Evolutionary conservation across 2,888 invertebrate genomes (phyloP), one percentile per base, ranked within the genome.

Genomic region (Therioaphis trifolii): DNA sequence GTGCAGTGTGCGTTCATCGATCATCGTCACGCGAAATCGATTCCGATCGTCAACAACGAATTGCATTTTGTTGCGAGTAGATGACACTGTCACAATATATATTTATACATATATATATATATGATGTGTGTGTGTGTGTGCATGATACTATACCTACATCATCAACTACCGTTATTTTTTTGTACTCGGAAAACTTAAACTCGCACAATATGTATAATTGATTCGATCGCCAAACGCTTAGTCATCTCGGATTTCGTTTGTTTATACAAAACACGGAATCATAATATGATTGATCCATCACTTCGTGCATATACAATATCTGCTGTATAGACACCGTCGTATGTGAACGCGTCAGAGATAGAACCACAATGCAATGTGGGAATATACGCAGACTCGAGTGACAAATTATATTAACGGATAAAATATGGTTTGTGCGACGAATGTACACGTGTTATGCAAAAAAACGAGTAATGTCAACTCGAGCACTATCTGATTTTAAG

Each of bases 1-100:
- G 24, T 12, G 24, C 29, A n/a, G 12, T 15, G 52, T 18, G 27
- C 43, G 5, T 35, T 61, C 63, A 82, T 82, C 82, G 66, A 82
- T 82, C 82, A 82, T 82, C 72, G 82, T 82, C 82, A 78, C 24
- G 15, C 24, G 15, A 18, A 46, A 71, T 21, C 58, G 80, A 24
- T 61, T 58, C 15, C 72, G 71, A 71, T 58, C 55, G 55, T 58
- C 52, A n/a, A 11, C 52, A n/a, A 52, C 35, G 15, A 24, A 40
- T 21, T 2, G 24, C 49, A 21, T 1, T 24, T 58, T 35, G 21
- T 24, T 21, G 21, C 35, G n/a, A 11, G 12, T n/a, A 11, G 71
- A 69, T 46, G 63, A 27, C 68, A n/a, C 27, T 79, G 79, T 71
- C 55, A 63, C 40, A 72, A 82, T 63, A 43, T 5, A 49, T 7